Evolutionary conservation across 2,797 vertebrate genomes (phyloP), one percentile per base, ranked within the genome.

Genomic region (Oreochromis mossambicus): DNA sequence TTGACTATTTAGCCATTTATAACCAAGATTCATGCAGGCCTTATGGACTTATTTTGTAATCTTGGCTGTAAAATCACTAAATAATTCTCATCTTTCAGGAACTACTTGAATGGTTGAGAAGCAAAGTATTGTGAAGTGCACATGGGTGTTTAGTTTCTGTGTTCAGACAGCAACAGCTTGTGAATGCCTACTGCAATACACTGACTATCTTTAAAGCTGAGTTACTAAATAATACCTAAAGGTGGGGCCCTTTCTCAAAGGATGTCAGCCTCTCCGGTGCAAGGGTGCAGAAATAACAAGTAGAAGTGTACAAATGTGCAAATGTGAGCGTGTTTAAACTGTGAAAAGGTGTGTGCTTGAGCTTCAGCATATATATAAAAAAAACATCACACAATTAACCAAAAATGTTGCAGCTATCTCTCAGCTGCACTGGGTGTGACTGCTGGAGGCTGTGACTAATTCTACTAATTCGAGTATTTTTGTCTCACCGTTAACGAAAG

Each of bases 161-260:
- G 58, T 63, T 36, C 32, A 63, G 58, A 63, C 32, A 36, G 58
- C 32, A 0, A 32, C 34, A 63, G 32, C 58, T 63, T 63, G 32
- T 36, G 32, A 63, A n/a, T 63, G 32, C 32, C 58, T 63, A 63
- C 58, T 63, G 58, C 19, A 63, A 13, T 63, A 63, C 32, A 63
- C 6, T 36, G 58, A 63, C 36, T 63, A 63, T 63, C 17, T 19
- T 63, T n/a, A 63, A 70, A 43, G 41, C 43, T 75, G 26, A 75
- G 68, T 58, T 75, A 54, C n/a, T 46, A 36, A 66, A 34, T 24
- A 26, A 54, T 32, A 50, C 87, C 88, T 90, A 63, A 78, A 91
- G 85, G 78, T 85, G 90, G 90, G 19, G 81, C 87, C 81, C 56
- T 75, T 70, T 9, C 14, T 70, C 66, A 89, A 78, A 14, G 15